Evolutionary conservation across 1,140 invertebrate genomes (phyloP).

Genomic region (Neodiprion lecontei): DNA sequence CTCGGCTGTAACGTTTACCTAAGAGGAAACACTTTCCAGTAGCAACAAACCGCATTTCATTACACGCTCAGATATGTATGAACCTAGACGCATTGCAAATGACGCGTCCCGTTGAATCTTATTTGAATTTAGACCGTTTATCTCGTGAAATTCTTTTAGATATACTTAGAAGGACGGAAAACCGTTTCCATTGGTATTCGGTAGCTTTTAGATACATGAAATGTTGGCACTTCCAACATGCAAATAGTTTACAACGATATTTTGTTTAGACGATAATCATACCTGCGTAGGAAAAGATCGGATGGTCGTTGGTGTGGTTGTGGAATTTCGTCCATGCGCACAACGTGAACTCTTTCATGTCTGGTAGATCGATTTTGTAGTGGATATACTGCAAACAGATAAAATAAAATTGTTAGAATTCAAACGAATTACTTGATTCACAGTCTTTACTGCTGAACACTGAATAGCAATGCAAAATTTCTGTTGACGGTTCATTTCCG

Average conservation of each 20-base stretch:
- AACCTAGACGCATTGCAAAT: not conserved
- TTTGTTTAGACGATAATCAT: constrained; percentile 42
- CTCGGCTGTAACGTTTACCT: no score
- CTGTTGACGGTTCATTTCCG: not conserved
- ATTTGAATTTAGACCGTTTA: no score
- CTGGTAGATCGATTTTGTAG: constrained; percentile 73
- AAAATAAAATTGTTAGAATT: not conserved
- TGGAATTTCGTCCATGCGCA: constrained; percentile 82
- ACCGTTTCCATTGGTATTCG: no score
- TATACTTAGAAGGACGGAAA: no score
- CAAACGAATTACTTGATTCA: constrained; percentile 46
- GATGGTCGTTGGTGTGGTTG: constrained; percentile 82
- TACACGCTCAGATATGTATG: not conserved
- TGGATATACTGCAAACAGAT: constrained; percentile 62
- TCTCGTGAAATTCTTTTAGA: no score
- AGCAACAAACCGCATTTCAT: not conserved
- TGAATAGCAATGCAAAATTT: constrained; percentile 47
- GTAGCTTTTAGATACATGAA: no score
- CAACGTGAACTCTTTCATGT: constrained; percentile 81
- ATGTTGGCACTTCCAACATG: no score
- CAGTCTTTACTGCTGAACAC: constrained; percentile 62
- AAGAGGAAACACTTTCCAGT: not conserved
- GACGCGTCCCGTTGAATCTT: no score
- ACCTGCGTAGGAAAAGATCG: constrained; percentile 83
- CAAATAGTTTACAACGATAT: no score